Base-by-base conservation (phyloP, 2,888 invertebrate species). In the Philopedon plagiatum region DNA sequence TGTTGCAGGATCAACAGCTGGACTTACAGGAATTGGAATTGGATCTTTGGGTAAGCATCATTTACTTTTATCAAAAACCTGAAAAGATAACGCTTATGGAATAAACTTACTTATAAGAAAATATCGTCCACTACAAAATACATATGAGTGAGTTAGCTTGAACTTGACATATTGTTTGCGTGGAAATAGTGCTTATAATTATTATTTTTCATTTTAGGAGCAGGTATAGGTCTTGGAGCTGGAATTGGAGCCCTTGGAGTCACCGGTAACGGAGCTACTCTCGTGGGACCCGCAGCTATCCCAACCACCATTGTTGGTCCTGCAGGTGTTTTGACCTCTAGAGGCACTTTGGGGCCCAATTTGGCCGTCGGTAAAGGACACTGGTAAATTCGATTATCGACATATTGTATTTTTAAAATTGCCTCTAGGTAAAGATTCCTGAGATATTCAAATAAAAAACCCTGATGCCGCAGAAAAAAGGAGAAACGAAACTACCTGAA, bases 291-390 rank as follows among this genome's bases (percentile, higher is more conserved):
- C 2, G 76, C 74, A 57, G 80, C 82, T 46, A 81, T 79, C 8
- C 81, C 81, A 19, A 81, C 78, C 41, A 76, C 78, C 49, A 81
- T 82, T 67, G 72, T 78, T n/a, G 82, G 82, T 61, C 82, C 82
- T 29, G 71, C 82, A 41, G 82, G 82, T 58, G 77, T 78, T 60
- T 76, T 82, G 32, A 77, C 73, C 21, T 79, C 87, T 83, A 73
- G 85, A 77, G 76, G 86, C 81, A 29, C 86, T 79, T 80, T 81
- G 75, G 83, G 82, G 64, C 81, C 60, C 85, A 80, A 80, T 32
- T 68, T 72, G 23, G 74, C 69, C 13, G 46, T 21, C 11, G 74
- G 74, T 15, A 46, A 71, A 71, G 70, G 70, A 15, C 68, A 73
- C 58, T 74, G 60, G 49, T 74, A 63, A 68, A 39, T 39, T n/a